A percentile compares a stretch with the other conserved stretches of the same genome.
Evolutionary conservation across 2,113 vertebrate genomes (phyloP).

Genomic region (Stegastes partitus): DNA sequence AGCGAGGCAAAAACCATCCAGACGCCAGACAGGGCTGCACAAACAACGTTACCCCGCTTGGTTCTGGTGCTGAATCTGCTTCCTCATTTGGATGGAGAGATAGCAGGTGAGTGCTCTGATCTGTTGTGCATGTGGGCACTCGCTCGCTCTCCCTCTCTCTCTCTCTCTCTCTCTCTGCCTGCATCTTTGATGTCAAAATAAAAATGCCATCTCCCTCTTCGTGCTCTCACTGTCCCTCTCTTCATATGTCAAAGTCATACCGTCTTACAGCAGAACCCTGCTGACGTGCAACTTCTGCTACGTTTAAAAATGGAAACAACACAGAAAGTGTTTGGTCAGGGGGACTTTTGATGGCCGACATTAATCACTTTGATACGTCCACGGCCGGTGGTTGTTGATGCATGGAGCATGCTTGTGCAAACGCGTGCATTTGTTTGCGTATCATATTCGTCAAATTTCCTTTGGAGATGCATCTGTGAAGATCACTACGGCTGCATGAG

Average conservation of each 20-base stretch:
- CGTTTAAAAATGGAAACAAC: constrained; percentile 38
- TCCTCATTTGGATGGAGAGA: not conserved
- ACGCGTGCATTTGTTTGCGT: not conserved
- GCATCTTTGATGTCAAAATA: constrained; percentile 10
- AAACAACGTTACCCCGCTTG: no score
- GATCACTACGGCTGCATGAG: not conserved
- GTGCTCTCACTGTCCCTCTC: not conserved
- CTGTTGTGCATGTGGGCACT: not conserved
- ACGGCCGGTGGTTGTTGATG: not conserved
- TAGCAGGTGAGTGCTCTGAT: not conserved
- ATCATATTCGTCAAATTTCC: not conserved
- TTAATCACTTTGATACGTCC: constrained; percentile 43
- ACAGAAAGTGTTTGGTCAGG: constrained; percentile 47
- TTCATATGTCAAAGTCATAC: constrained; percentile 25
- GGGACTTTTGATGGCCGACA: constrained; percentile 26
- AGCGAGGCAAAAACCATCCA: no score
- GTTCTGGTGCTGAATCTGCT: not conserved
- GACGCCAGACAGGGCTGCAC: no score
- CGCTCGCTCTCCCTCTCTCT: no score
- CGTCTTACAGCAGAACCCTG: constrained; percentile 27
- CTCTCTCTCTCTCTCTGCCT: not conserved
- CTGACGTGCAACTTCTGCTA: constrained; percentile 26
- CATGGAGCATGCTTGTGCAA: constrained; percentile 1
- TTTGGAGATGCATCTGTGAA: not conserved
- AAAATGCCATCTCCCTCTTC: not conserved